These are phyloP conservation scores for Eupristina koningsbergeri DNA, from an alignment of 1,140 invertebrate species.

Conservation along the genomic window DNA sequence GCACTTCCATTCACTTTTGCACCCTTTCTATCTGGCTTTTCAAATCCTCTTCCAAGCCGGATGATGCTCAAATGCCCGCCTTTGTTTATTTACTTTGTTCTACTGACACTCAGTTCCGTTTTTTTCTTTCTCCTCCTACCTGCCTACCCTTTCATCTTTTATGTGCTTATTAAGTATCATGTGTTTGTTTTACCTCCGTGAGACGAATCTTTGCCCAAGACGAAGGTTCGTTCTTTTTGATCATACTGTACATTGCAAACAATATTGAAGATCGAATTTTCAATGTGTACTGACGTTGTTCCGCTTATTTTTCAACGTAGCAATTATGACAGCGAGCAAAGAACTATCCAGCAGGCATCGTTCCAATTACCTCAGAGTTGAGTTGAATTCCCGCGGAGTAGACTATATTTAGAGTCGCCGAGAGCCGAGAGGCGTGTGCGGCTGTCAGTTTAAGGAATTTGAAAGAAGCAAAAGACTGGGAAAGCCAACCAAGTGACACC, in stretches of 20 bases:
- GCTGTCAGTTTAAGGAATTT: no score
- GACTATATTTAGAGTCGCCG: no score
- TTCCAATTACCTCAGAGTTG: background rate
- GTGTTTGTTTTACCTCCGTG: background rate
- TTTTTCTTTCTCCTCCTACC: background rate
- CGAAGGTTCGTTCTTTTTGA: no score
- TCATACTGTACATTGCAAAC: no score
- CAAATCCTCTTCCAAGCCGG: slow-evolving; percentile 30
- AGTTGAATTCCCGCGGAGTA: background rate
- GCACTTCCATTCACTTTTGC: background rate
- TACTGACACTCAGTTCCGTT: background rate
- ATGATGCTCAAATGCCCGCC: slow-evolving; percentile 45
- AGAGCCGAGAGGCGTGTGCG: no score
- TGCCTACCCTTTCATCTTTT: background rate
- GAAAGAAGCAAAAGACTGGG: no score
- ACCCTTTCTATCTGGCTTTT: background rate
- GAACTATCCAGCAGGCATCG: background rate
- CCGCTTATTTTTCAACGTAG: no score
- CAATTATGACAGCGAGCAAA: background rate
- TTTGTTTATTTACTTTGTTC: slow-evolving; percentile 42
- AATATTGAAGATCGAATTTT: no score
- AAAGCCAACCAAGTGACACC: no score
- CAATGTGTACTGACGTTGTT: no score
- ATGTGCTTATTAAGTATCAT: background rate
- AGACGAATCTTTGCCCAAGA: background rate